phyloP scores from a whole-genome alignment of 1,140 invertebrate genomes.

The Euwallacea similis region DNA sequence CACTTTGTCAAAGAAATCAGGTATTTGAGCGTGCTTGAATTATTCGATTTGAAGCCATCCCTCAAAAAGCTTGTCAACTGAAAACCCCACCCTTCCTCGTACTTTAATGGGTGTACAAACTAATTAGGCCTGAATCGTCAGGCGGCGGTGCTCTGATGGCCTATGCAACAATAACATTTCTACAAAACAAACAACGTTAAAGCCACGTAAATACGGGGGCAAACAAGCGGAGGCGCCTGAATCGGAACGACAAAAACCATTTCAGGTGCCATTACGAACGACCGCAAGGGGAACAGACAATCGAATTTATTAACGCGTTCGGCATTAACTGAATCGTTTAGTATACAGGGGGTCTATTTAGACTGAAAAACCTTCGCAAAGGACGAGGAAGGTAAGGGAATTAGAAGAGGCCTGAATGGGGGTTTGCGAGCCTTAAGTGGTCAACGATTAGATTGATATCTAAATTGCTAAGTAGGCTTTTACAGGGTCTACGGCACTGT shows the following conservation, averaged over 20 bases:
- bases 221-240: conserved; percentile 6
- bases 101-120: no score
- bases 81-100: no score
- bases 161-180: background rate
- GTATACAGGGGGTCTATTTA: conserved; percentile 2
- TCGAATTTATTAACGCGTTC: conserved; percentile 22
- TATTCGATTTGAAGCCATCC: no score
- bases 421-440: background rate
- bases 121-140: no score
- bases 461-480: background rate
- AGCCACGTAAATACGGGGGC: conserved; percentile 1
- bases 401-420: background rate
- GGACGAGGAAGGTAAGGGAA: background rate
- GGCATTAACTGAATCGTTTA: conserved; percentile 13
- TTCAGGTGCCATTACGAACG: conserved; percentile 1
- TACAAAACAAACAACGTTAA: conserved; percentile 1
- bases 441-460: conserved; percentile 9
- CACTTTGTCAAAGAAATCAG: no score
- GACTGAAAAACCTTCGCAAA: background rate
- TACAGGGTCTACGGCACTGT: conserved; percentile 3
- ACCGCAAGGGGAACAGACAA: conserved; percentile 13
- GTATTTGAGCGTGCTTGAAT: no score
- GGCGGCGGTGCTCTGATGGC: background rate
- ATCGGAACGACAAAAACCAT: conserved; percentile 17
- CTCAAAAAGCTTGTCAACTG: no score